phyloP scores from a whole-genome alignment of 2,113 vertebrate genomes.

The Riparia riparia region DNA sequence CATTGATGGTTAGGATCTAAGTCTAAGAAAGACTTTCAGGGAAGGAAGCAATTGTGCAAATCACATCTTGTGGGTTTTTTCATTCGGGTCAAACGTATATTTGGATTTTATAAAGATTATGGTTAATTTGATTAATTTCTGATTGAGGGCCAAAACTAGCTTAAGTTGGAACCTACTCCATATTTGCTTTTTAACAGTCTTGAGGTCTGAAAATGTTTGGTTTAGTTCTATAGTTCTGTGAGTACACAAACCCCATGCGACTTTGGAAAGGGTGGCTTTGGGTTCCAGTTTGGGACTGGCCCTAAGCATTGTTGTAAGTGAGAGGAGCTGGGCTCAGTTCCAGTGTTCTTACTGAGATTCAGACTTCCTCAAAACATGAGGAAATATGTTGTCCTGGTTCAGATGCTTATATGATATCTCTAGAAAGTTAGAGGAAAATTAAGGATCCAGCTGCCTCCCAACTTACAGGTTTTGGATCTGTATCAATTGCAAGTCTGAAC shows the following conservation, averaged over 20 bases:
- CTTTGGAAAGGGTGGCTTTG: neutral
- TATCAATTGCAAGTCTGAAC: neutral
- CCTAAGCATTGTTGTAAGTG: neutral
- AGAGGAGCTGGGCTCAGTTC: neutral
- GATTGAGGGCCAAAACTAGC: neutral
- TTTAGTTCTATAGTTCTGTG: neutral
- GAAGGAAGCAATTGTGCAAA: neutral
- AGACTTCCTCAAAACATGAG: neutral
- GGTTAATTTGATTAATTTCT: conserved; percentile 27
- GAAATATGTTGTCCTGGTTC: neutral
- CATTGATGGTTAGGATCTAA: neutral
- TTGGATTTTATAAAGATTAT: neutral
- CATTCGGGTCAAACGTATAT: neutral
- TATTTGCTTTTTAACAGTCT: neutral
- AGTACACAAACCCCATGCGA: neutral
- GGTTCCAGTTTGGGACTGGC: neutral
- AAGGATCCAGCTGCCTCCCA: neutral
- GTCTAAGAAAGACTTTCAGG: neutral
- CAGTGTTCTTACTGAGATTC: neutral
- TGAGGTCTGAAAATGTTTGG: neutral
- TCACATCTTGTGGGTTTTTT: neutral
- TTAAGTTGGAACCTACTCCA: neutral
- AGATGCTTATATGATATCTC: neutral
- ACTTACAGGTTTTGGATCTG: neutral
- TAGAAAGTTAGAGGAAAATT: neutral